Evolutionary conservation across 2,797 vertebrate species (phyloP).

Genomic region (Sebastes aleutianus): DNA sequence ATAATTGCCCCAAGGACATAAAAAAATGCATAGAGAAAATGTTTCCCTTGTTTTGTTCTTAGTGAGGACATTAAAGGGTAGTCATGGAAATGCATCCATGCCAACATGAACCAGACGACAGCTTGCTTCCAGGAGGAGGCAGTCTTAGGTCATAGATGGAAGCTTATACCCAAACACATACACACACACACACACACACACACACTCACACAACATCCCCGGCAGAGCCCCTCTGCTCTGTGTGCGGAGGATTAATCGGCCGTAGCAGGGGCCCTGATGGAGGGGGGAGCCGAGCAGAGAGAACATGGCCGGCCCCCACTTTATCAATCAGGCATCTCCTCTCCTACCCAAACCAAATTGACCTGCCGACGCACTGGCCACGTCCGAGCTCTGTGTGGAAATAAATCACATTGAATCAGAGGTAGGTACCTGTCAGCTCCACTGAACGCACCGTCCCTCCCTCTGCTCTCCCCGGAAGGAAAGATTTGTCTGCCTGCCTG

Average conservation of each 20-base stretch:
- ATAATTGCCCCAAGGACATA: too few relatives aligned
- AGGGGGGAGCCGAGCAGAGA: constrained; percentile 54
- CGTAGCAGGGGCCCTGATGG: constrained; percentile 59
- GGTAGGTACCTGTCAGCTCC: constrained; percentile 67
- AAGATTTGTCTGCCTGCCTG: constrained; percentile 11
- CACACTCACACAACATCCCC: constrained; percentile 38
- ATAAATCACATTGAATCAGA: constrained; percentile 77
- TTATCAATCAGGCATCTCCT: constrained; percentile 69
- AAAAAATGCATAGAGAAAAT: too few relatives aligned
- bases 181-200: constrained; percentile 42
- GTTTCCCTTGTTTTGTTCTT: too few relatives aligned
- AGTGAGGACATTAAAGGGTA: too few relatives aligned
- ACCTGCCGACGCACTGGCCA: constrained; percentile 65
- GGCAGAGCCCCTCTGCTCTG: constrained; percentile 31
- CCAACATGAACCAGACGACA: constrained; percentile 33
- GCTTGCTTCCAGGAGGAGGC: constrained; percentile 51
- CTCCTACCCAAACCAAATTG: constrained; percentile 70
- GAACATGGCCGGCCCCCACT: constrained; percentile 52
- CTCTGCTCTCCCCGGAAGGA: constrained; percentile 28
- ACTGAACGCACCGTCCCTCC: constrained; percentile 39
- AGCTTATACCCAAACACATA: constrained; percentile 29
- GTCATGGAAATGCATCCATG: not conserved
- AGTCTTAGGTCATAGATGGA: constrained; percentile 47
- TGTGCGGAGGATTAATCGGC: constrained; percentile 67
- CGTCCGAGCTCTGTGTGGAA: constrained; percentile 48